Base-by-base conservation (phyloP, 2,888 invertebrate species). In the Drosophila nr. medialis region DNA sequence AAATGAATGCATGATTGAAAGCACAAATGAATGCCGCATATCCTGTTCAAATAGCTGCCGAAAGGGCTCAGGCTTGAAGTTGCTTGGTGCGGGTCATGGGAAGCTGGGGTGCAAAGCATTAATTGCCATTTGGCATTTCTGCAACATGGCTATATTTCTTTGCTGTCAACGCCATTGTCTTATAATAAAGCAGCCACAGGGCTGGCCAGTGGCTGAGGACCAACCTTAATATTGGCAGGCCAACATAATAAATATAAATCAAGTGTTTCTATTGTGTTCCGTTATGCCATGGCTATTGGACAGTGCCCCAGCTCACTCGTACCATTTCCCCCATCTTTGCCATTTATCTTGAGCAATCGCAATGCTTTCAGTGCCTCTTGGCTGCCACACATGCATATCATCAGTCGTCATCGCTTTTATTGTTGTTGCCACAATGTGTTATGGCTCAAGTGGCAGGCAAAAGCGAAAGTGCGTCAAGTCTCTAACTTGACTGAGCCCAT, bases 241-340 rank as follows among this genome's bases (percentile, higher is more conserved):
- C 81, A 83, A 73, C 87, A 86, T 86, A 86, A 86, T 85, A 86
- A 86, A 86, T 83, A 86, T 86, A 86, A 86, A 86, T 86, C 86
- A 86, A 85, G 81, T 81, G 80, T 72, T 55, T 72, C 75, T 69
- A 77, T 83, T 81, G 85, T 83, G 64, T 53, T 32, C 42, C 21
- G 58, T 69, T 63, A 50, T 67, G 61, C 62, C 40, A 10, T n/a
- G 59, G 76, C 51, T 64, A 76, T 76, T 70, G 70, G 72, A 64
- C 72, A 63, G 34, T 27, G 45, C 45, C 50, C 21, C 38, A 7
- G 10, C 42, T 13, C 38, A 55, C 64, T 55, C 54, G 60, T 56
- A 38, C 54, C 74, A 66, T 61, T 38, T 55, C 24, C 40, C 4
- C 55, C 71, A 64, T 51, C 67, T 70, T 59, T 64, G 74, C 76